phyloP scores from a whole-genome alignment of 2,113 vertebrate genomes.

The Crotalus viridis region DNA sequence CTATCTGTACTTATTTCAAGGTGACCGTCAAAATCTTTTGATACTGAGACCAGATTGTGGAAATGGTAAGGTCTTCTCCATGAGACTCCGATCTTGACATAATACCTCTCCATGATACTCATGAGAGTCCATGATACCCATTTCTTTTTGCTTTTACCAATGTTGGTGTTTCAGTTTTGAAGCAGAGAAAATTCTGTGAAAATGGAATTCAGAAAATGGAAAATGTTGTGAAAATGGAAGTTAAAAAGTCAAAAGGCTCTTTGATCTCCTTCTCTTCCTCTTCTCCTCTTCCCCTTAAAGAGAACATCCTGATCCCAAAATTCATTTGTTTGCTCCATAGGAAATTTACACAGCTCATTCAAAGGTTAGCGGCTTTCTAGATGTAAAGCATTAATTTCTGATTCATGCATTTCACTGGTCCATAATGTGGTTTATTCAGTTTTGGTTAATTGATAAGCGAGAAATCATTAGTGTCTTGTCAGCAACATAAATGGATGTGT shows the following conservation, averaged over 20 bases:
- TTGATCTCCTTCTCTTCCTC: no score
- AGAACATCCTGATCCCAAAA: background rate
- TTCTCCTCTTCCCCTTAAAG: background rate
- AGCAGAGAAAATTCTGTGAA: background rate
- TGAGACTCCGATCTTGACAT: background rate
- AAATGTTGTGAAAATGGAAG: no score
- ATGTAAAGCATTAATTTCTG: background rate
- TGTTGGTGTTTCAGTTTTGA: background rate
- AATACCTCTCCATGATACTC: background rate
- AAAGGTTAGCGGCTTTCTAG: background rate
- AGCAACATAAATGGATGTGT: background rate
- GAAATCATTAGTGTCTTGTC: background rate
- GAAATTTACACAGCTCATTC: background rate
- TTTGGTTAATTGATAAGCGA: background rate
- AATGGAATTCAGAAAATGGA: no score
- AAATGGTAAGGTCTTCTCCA: background rate
- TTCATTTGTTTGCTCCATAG: background rate
- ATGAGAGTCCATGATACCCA: background rate
- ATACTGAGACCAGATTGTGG: background rate
- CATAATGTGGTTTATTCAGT: background rate
- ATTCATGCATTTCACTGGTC: background rate
- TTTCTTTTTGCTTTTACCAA: background rate
- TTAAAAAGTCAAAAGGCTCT: no score
- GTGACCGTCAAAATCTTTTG: background rate
- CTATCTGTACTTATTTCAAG: background rate